phyloP scores from a whole-genome alignment of 2,113 vertebrate genomes.

The Oncorhynchus kisutch region DNA sequence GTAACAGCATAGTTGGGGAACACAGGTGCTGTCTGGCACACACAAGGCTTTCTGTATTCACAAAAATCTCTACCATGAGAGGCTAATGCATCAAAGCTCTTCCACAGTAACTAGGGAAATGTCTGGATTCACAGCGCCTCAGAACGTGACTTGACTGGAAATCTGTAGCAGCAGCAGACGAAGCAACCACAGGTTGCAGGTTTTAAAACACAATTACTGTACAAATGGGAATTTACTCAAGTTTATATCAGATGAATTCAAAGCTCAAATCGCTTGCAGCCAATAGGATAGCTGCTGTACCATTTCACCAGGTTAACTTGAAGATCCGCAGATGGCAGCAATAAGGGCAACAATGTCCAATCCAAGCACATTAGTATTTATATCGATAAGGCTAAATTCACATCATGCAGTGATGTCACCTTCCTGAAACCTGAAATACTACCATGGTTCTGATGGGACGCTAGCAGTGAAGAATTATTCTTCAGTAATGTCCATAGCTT shows the following conservation, averaged over 20 bases:
- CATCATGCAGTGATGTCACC: too few relatives aligned
- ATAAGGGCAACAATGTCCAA: neutral
- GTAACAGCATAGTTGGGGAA: neutral
- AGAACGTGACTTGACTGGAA: slow-evolving; percentile 10
- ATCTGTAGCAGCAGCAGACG: too few relatives aligned
- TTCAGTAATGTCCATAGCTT: too few relatives aligned
- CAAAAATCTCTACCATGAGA: slow-evolving; percentile 7
- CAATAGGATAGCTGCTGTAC: too few relatives aligned
- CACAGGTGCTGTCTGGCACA: slow-evolving; percentile 4
- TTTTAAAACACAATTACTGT: neutral
- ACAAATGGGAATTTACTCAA: neutral
- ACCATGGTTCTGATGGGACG: too few relatives aligned
- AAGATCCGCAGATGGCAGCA: neutral
- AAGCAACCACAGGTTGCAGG: neutral
- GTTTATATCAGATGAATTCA: too few relatives aligned
- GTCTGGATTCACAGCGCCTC: too few relatives aligned
- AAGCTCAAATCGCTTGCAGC: too few relatives aligned
- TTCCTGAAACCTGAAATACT: too few relatives aligned
- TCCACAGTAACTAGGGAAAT: slow-evolving; percentile 7
- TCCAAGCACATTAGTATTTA: neutral
- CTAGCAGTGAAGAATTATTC: too few relatives aligned
- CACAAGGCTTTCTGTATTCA: slow-evolving; percentile 21
- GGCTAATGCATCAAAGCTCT: slow-evolving; percentile 27
- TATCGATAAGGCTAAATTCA: neutral
- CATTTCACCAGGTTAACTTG: too few relatives aligned